Evolutionary conservation across 2,888 invertebrate species (phyloP).

Genomic region (Palloptera scutellata): DNA sequence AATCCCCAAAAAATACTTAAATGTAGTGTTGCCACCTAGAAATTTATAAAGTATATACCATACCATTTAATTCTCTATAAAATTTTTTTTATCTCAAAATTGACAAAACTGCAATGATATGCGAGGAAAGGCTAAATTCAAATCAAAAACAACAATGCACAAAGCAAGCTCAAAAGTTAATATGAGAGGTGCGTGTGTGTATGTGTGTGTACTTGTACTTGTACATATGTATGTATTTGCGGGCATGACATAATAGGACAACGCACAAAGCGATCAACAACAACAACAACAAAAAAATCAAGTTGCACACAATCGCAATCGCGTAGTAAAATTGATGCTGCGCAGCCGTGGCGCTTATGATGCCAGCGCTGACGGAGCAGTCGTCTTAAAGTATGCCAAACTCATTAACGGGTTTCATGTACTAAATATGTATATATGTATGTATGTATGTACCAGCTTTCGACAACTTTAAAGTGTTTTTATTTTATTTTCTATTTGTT

Average conservation of each 20-base stretch:
- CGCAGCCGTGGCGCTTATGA: not conserved
- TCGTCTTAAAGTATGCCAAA: slow-evolving; percentile 35
- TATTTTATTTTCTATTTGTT: not conserved
- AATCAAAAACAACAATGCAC: slow-evolving; percentile 15
- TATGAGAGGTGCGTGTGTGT: not conserved
- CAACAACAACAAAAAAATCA: not conserved
- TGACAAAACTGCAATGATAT: no score
- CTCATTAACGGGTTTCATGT: slow-evolving; percentile 35
- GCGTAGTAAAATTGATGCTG: slow-evolving; percentile 2
- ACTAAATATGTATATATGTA: not conserved
- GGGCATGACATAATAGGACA: slow-evolving; percentile 18
- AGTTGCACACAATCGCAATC: not conserved
- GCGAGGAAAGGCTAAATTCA: not conserved
- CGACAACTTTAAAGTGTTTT: slow-evolving; percentile 7
- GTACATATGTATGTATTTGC: not conserved
- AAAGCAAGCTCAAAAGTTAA: slow-evolving; percentile 4
- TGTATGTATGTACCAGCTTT: slow-evolving; percentile 7
- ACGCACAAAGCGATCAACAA: slow-evolving; percentile 1
- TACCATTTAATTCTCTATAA: no score
- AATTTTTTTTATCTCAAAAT: no score
- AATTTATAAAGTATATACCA: no score
- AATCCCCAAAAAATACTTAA: no score
- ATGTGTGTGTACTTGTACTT: not conserved
- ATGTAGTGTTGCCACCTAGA: no score
- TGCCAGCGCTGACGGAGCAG: not conserved